phyloP scores from a whole-genome alignment of 2,113 vertebrate species.

The Gallinago undulata region DNA sequence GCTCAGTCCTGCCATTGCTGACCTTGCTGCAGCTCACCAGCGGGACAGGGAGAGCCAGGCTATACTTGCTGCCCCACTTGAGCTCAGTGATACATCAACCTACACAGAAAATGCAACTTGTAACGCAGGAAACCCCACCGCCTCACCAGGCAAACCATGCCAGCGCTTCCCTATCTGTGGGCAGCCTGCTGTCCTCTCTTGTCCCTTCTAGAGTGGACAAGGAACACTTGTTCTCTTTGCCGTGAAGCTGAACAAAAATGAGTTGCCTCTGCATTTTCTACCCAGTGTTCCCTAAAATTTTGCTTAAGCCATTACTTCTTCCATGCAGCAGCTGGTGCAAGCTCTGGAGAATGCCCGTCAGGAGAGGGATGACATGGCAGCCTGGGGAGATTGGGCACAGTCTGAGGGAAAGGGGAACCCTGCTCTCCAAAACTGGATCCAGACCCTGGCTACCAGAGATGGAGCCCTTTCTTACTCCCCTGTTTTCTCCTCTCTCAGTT shows the following conservation, averaged over 20 bases:
- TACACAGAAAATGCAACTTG: fast-evolving
- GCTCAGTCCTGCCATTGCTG: neutral
- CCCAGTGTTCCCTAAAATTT: neutral
- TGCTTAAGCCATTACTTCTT: neutral
- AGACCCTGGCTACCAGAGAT: neutral
- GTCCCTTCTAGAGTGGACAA: neutral
- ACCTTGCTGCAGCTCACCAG: neutral
- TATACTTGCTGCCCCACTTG: neutral
- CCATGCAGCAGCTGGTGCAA: neutral
- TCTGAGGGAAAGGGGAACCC: neutral
- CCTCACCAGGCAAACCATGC: neutral
- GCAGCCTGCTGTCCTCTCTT: neutral
- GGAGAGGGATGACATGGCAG: neutral
- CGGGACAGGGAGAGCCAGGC: neutral
- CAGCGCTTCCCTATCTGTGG: neutral
- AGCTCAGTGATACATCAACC: neutral
- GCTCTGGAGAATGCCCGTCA: neutral
- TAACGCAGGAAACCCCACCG: neutral
- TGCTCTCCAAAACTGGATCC: neutral
- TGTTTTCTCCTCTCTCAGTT: neutral
- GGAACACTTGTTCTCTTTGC: neutral
- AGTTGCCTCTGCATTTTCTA: neutral
- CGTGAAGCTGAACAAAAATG: neutral
- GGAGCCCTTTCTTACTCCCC: neutral
- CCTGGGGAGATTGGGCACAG: neutral